These are phyloP conservation scores for Steatornis caripensis DNA, from an alignment of 2,113 vertebrate genomes.

Conservation along the genomic window DNA sequence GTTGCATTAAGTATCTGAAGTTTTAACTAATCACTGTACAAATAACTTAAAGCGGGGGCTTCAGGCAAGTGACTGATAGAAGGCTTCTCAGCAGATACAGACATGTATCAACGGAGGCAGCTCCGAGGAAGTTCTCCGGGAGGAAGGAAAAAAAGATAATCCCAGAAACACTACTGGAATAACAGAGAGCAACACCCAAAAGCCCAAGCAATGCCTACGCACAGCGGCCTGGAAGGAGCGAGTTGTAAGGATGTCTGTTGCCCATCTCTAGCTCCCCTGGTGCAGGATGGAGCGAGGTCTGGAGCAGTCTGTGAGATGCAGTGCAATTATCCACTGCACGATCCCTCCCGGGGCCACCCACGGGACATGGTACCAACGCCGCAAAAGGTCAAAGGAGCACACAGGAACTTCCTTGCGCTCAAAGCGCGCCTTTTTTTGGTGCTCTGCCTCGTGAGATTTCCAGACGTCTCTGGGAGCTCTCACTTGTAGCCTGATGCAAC, in stretches of 20 bases:
- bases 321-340: not conserved
- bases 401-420: not conserved
- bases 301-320: accelerated
- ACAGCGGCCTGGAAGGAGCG: not conserved
- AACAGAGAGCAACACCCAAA: not conserved
- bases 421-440: not conserved
- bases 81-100: not conserved
- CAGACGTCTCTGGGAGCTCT: not conserved
- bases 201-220: not conserved
- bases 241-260: not conserved
- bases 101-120: not conserved
- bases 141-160: not conserved
- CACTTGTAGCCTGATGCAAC: not conserved
- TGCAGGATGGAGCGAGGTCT: accelerated
- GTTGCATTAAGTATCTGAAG: constrained; percentile 18
- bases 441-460: not conserved
- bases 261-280: not conserved
- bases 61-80: not conserved
- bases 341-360: not conserved
- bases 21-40: constrained; percentile 48
- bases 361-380: accelerated
- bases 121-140: not conserved
- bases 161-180: not conserved
- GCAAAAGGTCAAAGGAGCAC: not conserved
- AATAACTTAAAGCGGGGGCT: constrained; percentile 7